Percentiles rank a stretch among this genome's conserved stretches.
phyloP scores from a whole-genome alignment of 2,888 invertebrate species.

The Abscondita cerata region DNA sequence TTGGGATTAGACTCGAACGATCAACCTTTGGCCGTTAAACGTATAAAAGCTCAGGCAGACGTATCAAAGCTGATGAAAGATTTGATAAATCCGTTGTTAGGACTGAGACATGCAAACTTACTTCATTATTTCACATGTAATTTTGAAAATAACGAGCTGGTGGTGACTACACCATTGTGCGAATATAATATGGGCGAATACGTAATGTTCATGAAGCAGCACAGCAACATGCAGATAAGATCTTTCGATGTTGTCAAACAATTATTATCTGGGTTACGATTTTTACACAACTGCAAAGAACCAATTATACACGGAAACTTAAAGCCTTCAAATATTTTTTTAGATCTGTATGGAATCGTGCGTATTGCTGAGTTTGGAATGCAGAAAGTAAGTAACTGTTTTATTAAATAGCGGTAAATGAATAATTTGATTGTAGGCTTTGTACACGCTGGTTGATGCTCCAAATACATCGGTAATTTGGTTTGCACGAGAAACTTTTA shows the following conservation, averaged over 20 bases:
- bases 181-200: conserved; percentile 57
- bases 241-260: conserved; percentile 48
- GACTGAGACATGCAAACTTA: conserved; percentile 48
- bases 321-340: conserved; percentile 58
- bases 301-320: conserved; percentile 58
- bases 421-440: conserved; percentile 43
- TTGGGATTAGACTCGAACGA: conserved; percentile 52
- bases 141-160: conserved; percentile 49
- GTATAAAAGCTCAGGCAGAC: conserved; percentile 42
- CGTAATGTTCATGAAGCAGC: conserved; percentile 48
- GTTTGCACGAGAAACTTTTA: conserved; percentile 56
- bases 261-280: conserved; percentile 50
- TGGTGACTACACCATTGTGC: conserved; percentile 54
- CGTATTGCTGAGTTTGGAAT: conserved; percentile 58
- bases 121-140: conserved; percentile 51
- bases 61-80: conserved; percentile 46
- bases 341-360: conserved; percentile 54
- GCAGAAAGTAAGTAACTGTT: conserved; percentile 53
- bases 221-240: conserved; percentile 42
- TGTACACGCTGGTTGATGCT: conserved; percentile 51
- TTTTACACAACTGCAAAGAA: conserved; percentile 51
- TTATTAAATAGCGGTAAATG: conserved; percentile 36
- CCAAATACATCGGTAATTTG: conserved; percentile 56
- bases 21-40: conserved; percentile 50
- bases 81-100: conserved; percentile 49